Percentiles rank a stretch among this genome's conserved stretches.
Conservation (phyloP, 2,888 invertebrate species). For the Nymphalis polychloros region DNA sequence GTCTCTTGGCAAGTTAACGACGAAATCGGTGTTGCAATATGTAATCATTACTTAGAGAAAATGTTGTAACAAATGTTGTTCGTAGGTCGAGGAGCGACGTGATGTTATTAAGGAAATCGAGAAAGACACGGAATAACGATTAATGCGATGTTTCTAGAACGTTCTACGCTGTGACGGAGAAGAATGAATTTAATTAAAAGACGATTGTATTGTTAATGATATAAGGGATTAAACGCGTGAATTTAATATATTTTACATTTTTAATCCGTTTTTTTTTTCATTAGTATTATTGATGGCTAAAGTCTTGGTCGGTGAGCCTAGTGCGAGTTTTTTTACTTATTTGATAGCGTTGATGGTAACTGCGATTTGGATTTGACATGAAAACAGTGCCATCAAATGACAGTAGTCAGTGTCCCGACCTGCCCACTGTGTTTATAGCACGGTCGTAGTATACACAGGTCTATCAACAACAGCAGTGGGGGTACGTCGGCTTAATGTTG, state of each 20-base stretch:
- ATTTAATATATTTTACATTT: background rate
- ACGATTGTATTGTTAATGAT: background rate
- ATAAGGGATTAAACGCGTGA: constrained; percentile 2
- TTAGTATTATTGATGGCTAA: background rate
- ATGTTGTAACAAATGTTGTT: background rate
- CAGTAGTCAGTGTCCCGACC: too few relatives aligned
- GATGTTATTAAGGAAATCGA: background rate
- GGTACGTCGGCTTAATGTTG: too few relatives aligned
- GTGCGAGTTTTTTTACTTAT: too few relatives aligned
- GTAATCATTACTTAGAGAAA: background rate
- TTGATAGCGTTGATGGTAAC: too few relatives aligned
- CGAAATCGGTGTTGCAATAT: too few relatives aligned
- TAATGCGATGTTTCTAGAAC: background rate
- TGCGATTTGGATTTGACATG: too few relatives aligned
- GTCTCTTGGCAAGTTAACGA: too few relatives aligned
- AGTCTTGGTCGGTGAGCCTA: too few relatives aligned
- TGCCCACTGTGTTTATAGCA: too few relatives aligned
- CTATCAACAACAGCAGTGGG: too few relatives aligned
- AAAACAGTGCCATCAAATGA: too few relatives aligned
- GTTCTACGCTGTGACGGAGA: background rate
- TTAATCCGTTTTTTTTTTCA: background rate
- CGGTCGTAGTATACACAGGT: too few relatives aligned
- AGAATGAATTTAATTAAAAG: background rate
- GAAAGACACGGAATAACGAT: background rate
- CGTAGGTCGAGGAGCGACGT: constrained; percentile 3